phyloP scores from a whole-genome alignment of 2,888 invertebrate genomes.

The Leptarthrus brevirostris region DNA sequence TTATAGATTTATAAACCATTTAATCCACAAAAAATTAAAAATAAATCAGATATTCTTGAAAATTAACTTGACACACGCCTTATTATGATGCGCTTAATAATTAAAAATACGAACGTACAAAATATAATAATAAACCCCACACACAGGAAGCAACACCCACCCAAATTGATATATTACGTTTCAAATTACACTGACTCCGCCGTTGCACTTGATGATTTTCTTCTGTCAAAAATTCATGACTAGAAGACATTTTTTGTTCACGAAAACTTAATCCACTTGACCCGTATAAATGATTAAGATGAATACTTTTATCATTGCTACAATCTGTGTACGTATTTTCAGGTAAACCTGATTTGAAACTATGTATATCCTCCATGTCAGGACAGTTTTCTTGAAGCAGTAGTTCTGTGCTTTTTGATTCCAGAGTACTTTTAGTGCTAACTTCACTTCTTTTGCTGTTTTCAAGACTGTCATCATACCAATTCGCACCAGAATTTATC shows the following conservation, averaged over 20 bases:
- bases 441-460: conserved; percentile 32
- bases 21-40: no score
- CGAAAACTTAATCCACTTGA: not conserved
- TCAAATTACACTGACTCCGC: conserved; percentile 48
- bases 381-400: conserved; percentile 13
- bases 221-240: not conserved
- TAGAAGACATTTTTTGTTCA: not conserved
- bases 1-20: no score
- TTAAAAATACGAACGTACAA: conserved; percentile 78
- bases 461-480: no score
- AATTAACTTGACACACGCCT: no score
- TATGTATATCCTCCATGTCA: conserved; percentile 5
- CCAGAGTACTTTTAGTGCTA: conserved; percentile 44
- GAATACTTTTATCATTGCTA: no score
- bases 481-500: no score
- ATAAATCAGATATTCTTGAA: no score
- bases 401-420: not conserved
- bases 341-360: conserved; percentile 4
- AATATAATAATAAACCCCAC: conserved; percentile 83
- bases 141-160: conserved; percentile 90
- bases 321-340: not conserved
- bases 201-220: not conserved
- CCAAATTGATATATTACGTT: conserved; percentile 78
- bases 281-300: no score
- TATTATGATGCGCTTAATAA: no score